Evolutionary conservation across 2,113 vertebrate genomes (phyloP), one percentile per base, ranked within the genome.

Genomic region (Anas platyrhynchos): DNA sequence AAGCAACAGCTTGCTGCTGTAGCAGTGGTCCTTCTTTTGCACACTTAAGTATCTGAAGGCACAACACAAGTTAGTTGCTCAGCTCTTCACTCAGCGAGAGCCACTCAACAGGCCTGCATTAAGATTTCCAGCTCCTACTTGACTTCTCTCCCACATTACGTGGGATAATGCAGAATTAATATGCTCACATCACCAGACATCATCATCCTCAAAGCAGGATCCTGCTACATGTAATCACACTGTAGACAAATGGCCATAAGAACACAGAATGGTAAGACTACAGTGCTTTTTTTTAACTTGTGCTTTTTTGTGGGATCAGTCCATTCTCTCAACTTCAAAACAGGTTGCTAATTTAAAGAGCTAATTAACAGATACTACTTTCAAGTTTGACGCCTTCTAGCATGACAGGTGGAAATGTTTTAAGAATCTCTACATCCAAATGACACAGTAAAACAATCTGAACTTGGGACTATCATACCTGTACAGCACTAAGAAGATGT

Each of bases 401-500:
- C 5, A 27, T 1, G 5, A 44, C 43, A 86, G 69, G 7, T 23
- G 6, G 25, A 86, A 79, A 27, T 0, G 29, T 5, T 69, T 65
- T 21, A 13, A 43, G 50, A 29, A 22, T 11, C 29, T n/a, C 34
- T 26, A 1, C 8, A 7, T 0, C 2, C 46, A 63, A 27, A 8
- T 16, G 32, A 83, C 72, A 85, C 43, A 34, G 34, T 18, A 59
- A 43, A 38, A 13, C 17, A 16, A 4, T 0, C 32, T 6, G 14
- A 44, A 4, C 16, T 13, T 3, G 22, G 62, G 48, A 16, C n/a
- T 1, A 4, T n/a, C 75, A 17, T 96, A 99, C 99, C 99, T 99
- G 99, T 1, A 99, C 99, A 23, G 99, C 99, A 81, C 99, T 99
- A 46, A 99, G 99, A 25, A 99, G 99, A 97, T 99, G 99, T 9